phyloP scores from a whole-genome alignment of 1,140 invertebrate genomes.

The Zaprionus vittiger region DNA sequence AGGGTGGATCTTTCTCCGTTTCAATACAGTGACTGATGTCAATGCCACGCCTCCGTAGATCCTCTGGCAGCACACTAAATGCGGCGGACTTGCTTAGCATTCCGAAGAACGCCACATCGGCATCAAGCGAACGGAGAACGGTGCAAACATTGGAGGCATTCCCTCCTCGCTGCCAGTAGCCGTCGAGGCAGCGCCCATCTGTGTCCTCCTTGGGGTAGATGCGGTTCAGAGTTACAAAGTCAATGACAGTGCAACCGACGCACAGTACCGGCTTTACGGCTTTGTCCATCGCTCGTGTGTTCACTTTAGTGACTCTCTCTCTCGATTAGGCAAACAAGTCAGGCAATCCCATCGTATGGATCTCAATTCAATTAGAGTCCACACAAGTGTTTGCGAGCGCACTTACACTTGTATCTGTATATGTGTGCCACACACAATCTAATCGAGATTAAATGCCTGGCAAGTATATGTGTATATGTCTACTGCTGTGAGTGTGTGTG shows the following conservation, averaged over 20 bases:
- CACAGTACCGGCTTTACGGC: conserved; percentile 66
- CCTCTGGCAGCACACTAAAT: conserved; percentile 86
- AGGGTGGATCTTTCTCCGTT: conserved; percentile 83
- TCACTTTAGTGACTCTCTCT: conserved; percentile 6
- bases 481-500: neutral
- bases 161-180: conserved; percentile 89
- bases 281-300: conserved; percentile 31
- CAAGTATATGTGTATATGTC: neutral
- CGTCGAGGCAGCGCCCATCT: conserved; percentile 86
- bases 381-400: conserved; percentile 7
- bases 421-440: conserved; percentile 30
- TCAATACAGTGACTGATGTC: conserved; percentile 85
- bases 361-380: conserved; percentile 26
- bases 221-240: conserved; percentile 86
- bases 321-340: conserved; percentile 9
- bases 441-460: conserved; percentile 23
- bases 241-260: conserved; percentile 86
- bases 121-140: conserved; percentile 87
- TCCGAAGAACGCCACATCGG: conserved; percentile 87
- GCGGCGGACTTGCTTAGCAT: conserved; percentile 84
- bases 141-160: conserved; percentile 90
- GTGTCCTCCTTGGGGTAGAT: conserved; percentile 86
- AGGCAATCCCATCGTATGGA: conserved; percentile 16
- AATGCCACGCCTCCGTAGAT: conserved; percentile 86
- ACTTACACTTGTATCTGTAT: neutral